phyloP scores from a whole-genome alignment of 2,113 vertebrate species.

The Neofelis nebulosa region DNA sequence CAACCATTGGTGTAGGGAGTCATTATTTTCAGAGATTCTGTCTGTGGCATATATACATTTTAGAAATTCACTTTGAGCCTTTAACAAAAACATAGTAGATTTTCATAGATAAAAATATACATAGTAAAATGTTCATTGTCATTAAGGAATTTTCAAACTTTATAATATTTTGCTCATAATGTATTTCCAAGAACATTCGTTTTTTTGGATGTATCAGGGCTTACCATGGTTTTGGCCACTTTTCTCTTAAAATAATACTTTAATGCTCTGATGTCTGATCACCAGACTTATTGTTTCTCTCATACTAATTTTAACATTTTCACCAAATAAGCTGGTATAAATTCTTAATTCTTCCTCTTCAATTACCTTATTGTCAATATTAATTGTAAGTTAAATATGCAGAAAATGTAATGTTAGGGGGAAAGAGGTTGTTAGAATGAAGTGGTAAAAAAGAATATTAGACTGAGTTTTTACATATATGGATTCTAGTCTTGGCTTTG shows the following conservation, averaged over 20 bases:
- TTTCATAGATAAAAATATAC: constrained; percentile 49
- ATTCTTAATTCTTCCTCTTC: background rate
- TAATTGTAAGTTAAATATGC: background rate
- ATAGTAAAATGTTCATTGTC: background rate
- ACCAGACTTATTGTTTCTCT: background rate
- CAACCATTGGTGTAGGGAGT: background rate
- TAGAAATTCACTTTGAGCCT: constrained; percentile 74
- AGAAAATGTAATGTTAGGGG: background rate
- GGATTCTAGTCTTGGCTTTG: background rate
- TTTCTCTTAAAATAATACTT: background rate
- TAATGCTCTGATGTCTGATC: background rate
- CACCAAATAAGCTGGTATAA: background rate
- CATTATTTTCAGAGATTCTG: constrained; percentile 74
- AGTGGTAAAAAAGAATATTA: background rate
- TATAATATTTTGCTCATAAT: background rate
- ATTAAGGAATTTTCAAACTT: constrained; percentile 1
- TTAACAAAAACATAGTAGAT: constrained; percentile 68
- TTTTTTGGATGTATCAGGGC: background rate
- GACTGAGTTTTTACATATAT: background rate
- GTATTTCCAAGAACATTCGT: background rate
- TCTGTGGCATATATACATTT: constrained; percentile 73
- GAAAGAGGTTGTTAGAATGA: background rate
- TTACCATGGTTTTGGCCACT: background rate
- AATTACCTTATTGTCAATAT: background rate
- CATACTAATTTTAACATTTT: background rate